Percentiles rank a stretch among this genome's conserved stretches.
Evolutionary conservation across 2,797 vertebrate species (phyloP).

Genomic region (Uromys caudimaculatus): DNA sequence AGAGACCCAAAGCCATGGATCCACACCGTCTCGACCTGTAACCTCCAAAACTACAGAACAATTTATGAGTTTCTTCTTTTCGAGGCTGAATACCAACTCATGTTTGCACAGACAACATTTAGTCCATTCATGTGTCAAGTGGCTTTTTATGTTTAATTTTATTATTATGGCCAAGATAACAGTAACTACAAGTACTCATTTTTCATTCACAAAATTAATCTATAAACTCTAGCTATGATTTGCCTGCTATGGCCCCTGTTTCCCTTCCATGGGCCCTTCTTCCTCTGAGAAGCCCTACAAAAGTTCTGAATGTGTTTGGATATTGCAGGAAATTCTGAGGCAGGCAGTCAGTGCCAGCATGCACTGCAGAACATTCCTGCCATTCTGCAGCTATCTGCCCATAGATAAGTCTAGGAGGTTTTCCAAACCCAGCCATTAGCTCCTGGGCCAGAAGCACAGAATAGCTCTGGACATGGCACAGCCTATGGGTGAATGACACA

Average conservation of each 20-base stretch:
- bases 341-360: neutral
- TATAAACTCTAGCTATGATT: neutral
- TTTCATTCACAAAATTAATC: neutral
- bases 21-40: neutral
- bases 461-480: neutral
- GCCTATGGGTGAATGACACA: neutral
- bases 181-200: neutral
- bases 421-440: neutral
- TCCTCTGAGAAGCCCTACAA: neutral
- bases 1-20: rapidly evolving
- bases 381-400: neutral
- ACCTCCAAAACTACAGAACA: neutral
- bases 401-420: neutral
- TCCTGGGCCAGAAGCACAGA: neutral
- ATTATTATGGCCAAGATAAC: neutral
- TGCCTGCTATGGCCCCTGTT: neutral
- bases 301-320: neutral
- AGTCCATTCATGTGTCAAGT: neutral
- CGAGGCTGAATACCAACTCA: neutral
- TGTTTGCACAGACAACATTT: neutral
- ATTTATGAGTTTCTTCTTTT: neutral
- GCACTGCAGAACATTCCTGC: neutral
- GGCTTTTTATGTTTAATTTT: neutral
- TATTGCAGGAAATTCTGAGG: neutral
- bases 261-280: neutral